Evolutionary conservation across 2,113 vertebrate genomes (phyloP).

Genomic region (western clawed frog (Xenopus tropicalis)): UCB_Xtro_10.0 CM004450.2:125346501-125347000

Average conservation of each 20-base stretch:
- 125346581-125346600: no score
- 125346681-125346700: background rate
- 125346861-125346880: constrained; percentile 22
- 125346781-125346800: constrained; percentile 27
- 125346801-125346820: constrained; percentile 39
- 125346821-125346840: constrained; percentile 37
- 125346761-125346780: constrained; percentile 21
- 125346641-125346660: no score
- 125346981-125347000: background rate
- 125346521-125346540: no score
- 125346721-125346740: background rate
- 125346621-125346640: no score
- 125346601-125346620: no score
- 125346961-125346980: background rate
- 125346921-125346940: constrained; percentile 37
- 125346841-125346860: constrained; percentile 43
- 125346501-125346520: no score
- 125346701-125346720: background rate
- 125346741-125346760: constrained; percentile 35
- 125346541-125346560: no score
- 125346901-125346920: constrained; percentile 22
- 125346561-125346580: no score
- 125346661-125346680: no score
- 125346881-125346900: constrained; percentile 42
- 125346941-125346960: constrained; percentile 21